Percentiles rank a stretch among this genome's conserved stretches.
Conservation (phyloP, 2,113 vertebrate species). For the Rhinolophus ferrumequinum region DNA sequence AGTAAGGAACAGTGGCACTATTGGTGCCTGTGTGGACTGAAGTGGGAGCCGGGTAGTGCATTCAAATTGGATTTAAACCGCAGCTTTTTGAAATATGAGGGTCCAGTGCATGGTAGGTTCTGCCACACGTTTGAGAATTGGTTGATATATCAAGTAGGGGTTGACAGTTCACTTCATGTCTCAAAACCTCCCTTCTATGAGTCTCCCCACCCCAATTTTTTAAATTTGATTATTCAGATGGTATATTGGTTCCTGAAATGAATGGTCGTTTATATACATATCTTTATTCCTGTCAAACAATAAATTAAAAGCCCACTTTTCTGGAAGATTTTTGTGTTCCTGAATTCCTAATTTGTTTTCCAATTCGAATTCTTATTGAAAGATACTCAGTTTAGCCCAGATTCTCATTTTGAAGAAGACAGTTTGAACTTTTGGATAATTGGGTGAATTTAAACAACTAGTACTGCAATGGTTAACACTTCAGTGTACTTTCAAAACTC, state of each 20-base stretch:
- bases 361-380: conserved; percentile 34
- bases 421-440: not conserved
- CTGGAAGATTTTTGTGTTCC: conserved; percentile 51
- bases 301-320: conserved; percentile 36
- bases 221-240: conserved; percentile 20
- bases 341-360: conserved; percentile 30
- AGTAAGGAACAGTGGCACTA: not conserved
- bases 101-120: not conserved
- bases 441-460: not conserved
- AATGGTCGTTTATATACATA: not conserved
- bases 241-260: not conserved
- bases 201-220: not conserved
- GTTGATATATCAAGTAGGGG: not conserved
- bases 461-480: conserved; percentile 10
- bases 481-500: not conserved
- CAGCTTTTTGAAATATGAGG: not conserved
- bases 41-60: not conserved
- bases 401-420: conserved; percentile 46
- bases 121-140: not conserved
- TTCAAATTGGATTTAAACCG: not conserved
- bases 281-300: not conserved
- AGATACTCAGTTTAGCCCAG: conserved; percentile 16
- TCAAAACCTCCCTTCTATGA: not conserved
- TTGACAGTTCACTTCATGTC: not conserved
- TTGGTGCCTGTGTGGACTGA: not conserved